Base-by-base conservation (phyloP, 92 coral and sea anemone species). In the Epizoanthus fatuus region DNA sequence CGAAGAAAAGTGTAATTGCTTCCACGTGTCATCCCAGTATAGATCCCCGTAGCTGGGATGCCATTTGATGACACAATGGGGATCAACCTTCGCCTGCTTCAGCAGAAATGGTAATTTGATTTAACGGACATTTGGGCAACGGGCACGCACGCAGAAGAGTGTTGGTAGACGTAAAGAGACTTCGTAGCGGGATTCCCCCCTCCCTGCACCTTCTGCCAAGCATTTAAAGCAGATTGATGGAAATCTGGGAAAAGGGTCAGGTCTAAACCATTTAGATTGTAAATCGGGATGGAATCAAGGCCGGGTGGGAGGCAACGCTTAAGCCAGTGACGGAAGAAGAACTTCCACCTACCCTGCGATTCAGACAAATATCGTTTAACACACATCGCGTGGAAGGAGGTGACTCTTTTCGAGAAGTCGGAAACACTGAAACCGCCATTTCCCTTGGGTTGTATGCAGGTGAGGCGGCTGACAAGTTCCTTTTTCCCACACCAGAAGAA, bases 21-120 rank as follows among this genome's bases (percentile, higher is more conserved):
- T 3, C 90, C 90, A 86, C 0, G 85, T 86, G n/a, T 56, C 45
- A 3, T 44, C 13, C 90, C 90, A 86, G 13, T 86, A 14, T 16
- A 78, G 40, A 4, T 63, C 15, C 4, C 85, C 85, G 12, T 77
- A 68, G 1, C 3, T 15, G 16, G 74, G 67, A 16, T 10, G 51
- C 16, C 66, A 85, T 54, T 75, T 74, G 45, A 15, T 12, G 13
- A 75, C 20, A 13, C 84, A 86, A 29, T 86, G 89, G 0, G 83
- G 84, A 1, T 10, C 69, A 56, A 45, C 9, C 10, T 5, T 42
- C 4, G 29, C 7, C 52, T 44, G 55, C 0, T 16, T 0, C 3
- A 69, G 15, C 14, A 2, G 25, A 51, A 9, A 62, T 1, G 14
- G 0, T 39, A 69, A 1, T 56, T 16, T 1, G 57, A 35, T 35